Evolutionary conservation across 2,888 invertebrate species (phyloP).

Genomic region (Drosophila antonietae): DNA sequence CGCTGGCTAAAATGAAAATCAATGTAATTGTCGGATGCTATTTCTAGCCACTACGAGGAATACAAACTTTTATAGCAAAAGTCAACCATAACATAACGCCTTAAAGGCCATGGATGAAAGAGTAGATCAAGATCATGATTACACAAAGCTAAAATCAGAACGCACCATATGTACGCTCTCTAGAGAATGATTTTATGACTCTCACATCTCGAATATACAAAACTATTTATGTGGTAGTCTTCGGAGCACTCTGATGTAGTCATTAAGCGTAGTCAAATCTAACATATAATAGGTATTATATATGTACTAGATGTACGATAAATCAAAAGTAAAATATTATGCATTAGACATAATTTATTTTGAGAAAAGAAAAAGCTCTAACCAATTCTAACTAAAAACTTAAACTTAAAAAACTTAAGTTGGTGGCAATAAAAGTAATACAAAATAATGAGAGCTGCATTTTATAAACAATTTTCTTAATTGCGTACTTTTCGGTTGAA

Average conservation of each 20-base stretch:
- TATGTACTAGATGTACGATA: too few species aligned
- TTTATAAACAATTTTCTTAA: not conserved
- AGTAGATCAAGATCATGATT: slow-evolving; percentile 69
- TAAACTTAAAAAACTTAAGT: not conserved
- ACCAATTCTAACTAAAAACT: not conserved
- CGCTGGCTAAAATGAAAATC: slow-evolving; percentile 44
- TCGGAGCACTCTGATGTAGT: not conserved
- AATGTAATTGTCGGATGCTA: slow-evolving; percentile 44
- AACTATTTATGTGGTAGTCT: not conserved
- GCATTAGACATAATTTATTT: not conserved
- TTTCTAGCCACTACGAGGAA: slow-evolving; percentile 37
- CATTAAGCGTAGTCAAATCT: not conserved
- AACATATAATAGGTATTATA: not conserved
- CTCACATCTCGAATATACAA: not conserved
- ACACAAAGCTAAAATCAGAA: slow-evolving; percentile 1
- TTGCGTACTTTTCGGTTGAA: not conserved
- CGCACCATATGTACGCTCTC: not conserved
- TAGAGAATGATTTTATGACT: not conserved
- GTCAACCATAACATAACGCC: slow-evolving; percentile 19
- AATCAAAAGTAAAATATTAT: not conserved
- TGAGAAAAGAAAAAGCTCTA: not conserved
- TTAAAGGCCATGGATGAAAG: slow-evolving; percentile 68
- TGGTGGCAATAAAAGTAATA: not conserved
- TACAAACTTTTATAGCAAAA: slow-evolving; percentile 48
- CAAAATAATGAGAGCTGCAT: not conserved